Evolutionary conservation across 2,113 vertebrate genomes (phyloP).

Genomic region (Corythornis vintsioides): DNA sequence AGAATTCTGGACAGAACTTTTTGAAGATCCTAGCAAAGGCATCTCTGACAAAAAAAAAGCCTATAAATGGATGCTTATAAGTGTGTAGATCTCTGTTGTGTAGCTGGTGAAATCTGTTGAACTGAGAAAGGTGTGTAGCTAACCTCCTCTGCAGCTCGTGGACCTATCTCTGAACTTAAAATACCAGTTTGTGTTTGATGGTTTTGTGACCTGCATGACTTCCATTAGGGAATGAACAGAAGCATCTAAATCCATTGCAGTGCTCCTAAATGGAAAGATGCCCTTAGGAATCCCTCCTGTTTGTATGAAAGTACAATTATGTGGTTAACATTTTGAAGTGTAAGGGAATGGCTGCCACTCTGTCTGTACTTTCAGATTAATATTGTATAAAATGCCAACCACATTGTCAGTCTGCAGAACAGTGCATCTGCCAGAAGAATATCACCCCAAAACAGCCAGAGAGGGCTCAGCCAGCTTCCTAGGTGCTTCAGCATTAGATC

Average conservation of each 20-base stretch:
- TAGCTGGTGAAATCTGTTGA: neutral
- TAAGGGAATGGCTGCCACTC: constrained; percentile 36
- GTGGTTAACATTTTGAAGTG: constrained; percentile 32
- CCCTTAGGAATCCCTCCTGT: constrained; percentile 10
- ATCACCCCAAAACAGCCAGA: neutral
- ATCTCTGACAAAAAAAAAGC: neutral
- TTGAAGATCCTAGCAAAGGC: neutral
- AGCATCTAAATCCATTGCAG: constrained; percentile 1
- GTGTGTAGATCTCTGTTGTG: neutral
- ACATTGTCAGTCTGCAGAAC: neutral
- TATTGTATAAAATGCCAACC: constrained; percentile 54
- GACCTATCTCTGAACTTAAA: neutral
- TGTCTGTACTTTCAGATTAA: constrained; percentile 32
- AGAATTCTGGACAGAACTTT: neutral
- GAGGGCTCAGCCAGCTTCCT: neutral
- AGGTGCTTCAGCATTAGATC: neutral
- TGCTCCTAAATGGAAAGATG: constrained; percentile 42
- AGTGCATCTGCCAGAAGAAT: neutral
- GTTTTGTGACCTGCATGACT: constrained; percentile 14
- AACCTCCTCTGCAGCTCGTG: neutral
- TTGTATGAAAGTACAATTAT: neutral
- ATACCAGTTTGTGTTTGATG: neutral
- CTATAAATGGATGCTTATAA: neutral
- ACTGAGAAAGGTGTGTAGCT: neutral
- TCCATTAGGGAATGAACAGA: constrained; percentile 28